Evolutionary conservation across 2,888 invertebrate species (phyloP), one percentile per base, ranked within the genome.

Genomic region (Pachycephus smyrnensis): DNA sequence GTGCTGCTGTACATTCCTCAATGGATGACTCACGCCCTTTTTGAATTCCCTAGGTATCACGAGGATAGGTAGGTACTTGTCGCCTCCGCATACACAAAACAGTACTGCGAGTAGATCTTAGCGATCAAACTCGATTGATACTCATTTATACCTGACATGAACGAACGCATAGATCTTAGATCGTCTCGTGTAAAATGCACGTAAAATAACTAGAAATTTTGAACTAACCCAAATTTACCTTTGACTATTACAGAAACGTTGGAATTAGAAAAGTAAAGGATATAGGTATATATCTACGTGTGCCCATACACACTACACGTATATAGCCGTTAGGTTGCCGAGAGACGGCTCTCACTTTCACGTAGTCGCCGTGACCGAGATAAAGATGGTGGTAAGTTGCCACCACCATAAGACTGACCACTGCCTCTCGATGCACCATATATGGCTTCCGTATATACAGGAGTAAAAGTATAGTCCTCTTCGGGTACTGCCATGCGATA

Each of bases 311-410:
- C 69, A 68, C 23, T 55, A 55, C 2, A 55, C 40, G 6, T 55
- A 55, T 55, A 55, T 23, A 55, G 55, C 55, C 23, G 55, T 55
- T 55, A 55, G 23, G 55, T 55, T 55, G 55, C 23, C 73, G 68
- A 35, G 77, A 75, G 75, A 71, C 78, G 87, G 88, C 90, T 90
- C 90, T 90, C 90, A 90, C 90, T 90, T 90, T 90, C 90, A 89
- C 90, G 86, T 85, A 90, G 90, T 90, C 89, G 86, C 90, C 90
- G 89, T 90, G 90, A 90, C 90, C 90, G 90, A 90, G 89, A 90
- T 90, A 89, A 88, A 88, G 87, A 89, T 88, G 89, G 88, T 88
- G 88, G 87, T 84, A 86, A 80, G 84, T 84, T 82, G 83, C 86
- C 82, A 79, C 82, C 83, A 83, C 82, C 80, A 81, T 83, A 83